phyloP scores from a whole-genome alignment of 2,797 vertebrate genomes.

The Avahi laniger region DNA sequence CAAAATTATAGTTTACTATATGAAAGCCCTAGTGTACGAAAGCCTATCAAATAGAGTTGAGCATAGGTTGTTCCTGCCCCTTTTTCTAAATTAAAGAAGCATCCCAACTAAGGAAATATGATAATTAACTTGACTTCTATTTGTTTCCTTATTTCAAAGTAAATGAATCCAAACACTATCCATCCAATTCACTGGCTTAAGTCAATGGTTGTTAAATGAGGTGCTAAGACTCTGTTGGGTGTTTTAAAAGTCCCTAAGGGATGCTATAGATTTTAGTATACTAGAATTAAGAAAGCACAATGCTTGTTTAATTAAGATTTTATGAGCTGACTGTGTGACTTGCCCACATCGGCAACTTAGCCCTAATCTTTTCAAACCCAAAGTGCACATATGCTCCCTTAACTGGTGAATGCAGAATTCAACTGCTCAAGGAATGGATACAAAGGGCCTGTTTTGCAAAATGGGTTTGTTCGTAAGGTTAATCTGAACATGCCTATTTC shows the following conservation, averaged over 20 bases:
- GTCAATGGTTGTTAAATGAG: constrained; percentile 72
- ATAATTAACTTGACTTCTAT: constrained; percentile 72
- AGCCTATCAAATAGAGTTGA: constrained; percentile 19
- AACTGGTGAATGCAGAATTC: neutral
- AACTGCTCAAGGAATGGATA: neutral
- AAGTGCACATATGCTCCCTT: constrained; percentile 40
- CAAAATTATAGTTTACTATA: neutral
- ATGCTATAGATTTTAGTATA: constrained; percentile 66
- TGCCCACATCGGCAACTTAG: constrained; percentile 67
- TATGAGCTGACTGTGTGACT: constrained; percentile 69
- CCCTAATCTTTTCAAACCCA: constrained; percentile 48
- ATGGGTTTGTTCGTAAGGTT: neutral
- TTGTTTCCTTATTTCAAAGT: constrained; percentile 71
- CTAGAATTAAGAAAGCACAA: constrained; percentile 69
- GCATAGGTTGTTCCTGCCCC: neutral
- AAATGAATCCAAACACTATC: constrained; percentile 69
- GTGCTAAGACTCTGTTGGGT: constrained; percentile 54
- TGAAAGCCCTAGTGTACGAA: neutral
- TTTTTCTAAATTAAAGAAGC: constrained; percentile 62
- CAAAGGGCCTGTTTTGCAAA: neutral
- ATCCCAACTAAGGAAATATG: constrained; percentile 45
- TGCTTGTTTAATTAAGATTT: constrained; percentile 72
- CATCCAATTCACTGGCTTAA: constrained; percentile 68
- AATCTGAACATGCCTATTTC: neutral
- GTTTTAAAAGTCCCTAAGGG: constrained; percentile 69